Evolutionary conservation across 2,797 vertebrate genomes (phyloP), one percentile per base, ranked within the genome.

Genomic region (Takifugu rubripes): DNA sequence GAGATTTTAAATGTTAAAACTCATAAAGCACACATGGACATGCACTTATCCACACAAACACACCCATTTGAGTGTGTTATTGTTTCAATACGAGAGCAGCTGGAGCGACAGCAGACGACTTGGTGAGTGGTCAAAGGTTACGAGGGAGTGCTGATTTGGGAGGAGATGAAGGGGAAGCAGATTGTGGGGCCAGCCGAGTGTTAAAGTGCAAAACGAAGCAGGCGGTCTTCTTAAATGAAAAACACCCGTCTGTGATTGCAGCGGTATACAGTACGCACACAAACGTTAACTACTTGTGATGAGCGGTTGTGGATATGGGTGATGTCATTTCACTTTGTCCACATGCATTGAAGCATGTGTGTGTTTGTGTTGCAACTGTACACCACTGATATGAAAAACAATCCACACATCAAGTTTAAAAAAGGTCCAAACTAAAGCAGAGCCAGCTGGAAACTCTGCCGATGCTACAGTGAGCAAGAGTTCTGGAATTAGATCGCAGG

Each of bases 151-250:
- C 51, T 66, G 70, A 70, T 71, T 68, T 67, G 63, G 21, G 60
- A 59, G 68, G 52, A 71, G 57, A 61, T 52, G 52, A 60, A 52
- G 21, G 48, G 40, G 49, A 21, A 36, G 57, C 52, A 21, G 56
- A 62, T 17, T 11, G 17, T 25, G 56, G 52, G 24, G 45, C 59
- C 47, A 25, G 60, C 56, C 45, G 73, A 53, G 74, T 70, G 78
- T 63, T 49, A 69, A 67, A 77, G 68, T 44, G 55, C 42, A 75
- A 58, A 5, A n/a, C 62, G 56, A 66, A 72, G 70, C 71, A 70
- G 84, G 73, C n/a, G n/a, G 44, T 21, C 73, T 77, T 50, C 49
- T 68, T 45, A 60, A 79, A 78, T 82, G 62, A 76, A 59, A 72
- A 64, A 66, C 73, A 75, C 54, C 52, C 43, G 55, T 25, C 42